These are phyloP conservation scores for Polypterus bichir DNA, from an alignment of 2,113 vertebrate species.

Conservation along the genomic window DNA sequence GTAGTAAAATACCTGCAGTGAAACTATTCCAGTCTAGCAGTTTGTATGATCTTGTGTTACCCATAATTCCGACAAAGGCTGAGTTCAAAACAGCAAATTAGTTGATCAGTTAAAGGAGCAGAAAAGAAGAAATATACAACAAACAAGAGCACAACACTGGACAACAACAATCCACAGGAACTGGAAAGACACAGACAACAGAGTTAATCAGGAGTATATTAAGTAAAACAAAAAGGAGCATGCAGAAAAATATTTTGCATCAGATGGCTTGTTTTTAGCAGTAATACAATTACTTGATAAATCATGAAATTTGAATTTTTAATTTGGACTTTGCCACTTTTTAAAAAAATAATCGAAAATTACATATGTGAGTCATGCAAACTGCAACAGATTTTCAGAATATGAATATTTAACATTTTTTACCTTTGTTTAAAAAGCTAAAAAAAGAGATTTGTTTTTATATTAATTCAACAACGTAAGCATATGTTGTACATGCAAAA, in stretches of 20 bases:
- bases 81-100: conserved; percentile 99
- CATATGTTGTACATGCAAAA: too few relatives aligned
- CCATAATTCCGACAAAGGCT: conserved; percentile 94
- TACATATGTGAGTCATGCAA: too few relatives aligned
- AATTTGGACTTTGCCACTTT: too few relatives aligned
- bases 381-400: too few relatives aligned
- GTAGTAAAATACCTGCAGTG: conserved; percentile 96
- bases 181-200: conserved; percentile 77
- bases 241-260: conserved; percentile 31
- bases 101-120: conserved; percentile 91
- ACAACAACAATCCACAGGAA: conserved; percentile 78
- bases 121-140: conserved; percentile 57
- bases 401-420: too few relatives aligned
- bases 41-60: conserved; percentile 99
- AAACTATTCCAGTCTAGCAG: conserved; percentile 99
- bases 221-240: conserved; percentile 41
- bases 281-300: too few relatives aligned
- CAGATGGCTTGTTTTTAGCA: too few relatives aligned
- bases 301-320: too few relatives aligned
- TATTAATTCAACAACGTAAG: too few relatives aligned
- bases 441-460: too few relatives aligned
- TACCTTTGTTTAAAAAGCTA: too few relatives aligned
- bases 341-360: too few relatives aligned
- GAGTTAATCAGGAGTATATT: conserved; percentile 61
- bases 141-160: conserved; percentile 70